These are phyloP conservation scores for Melieria omissa DNA, from an alignment of 2,888 invertebrate genomes.

Conservation along the genomic window DNA sequence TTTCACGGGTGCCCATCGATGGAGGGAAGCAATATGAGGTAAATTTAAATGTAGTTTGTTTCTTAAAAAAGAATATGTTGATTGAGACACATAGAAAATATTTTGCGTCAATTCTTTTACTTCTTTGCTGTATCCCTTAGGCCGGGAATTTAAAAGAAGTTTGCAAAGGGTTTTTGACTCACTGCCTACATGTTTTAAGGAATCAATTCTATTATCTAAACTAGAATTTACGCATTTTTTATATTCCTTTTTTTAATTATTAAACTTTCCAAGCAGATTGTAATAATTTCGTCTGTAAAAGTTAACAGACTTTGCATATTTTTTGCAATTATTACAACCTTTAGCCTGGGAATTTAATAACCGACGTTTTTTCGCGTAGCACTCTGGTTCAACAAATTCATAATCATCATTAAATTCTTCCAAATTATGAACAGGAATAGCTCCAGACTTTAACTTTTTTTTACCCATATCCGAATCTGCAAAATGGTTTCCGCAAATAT, in stretches of 20 bases:
- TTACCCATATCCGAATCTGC: conserved; percentile 19
- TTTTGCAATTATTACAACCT: conserved; percentile 12
- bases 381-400: neutral
- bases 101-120: too few species aligned
- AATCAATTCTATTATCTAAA: neutral
- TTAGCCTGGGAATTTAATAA: neutral
- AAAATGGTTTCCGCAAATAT: conserved; percentile 1
- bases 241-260: too few species aligned
- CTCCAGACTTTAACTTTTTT: conserved; percentile 11
- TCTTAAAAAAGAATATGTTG: conserved; percentile 28
- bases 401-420: conserved; percentile 10
- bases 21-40: conserved; percentile 22
- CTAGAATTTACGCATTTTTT: neutral
- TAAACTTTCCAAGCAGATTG: neutral
- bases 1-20: conserved; percentile 24
- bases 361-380: neutral
- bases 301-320: conserved; percentile 3
- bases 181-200: neutral
- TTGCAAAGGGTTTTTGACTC: conserved; percentile 29
- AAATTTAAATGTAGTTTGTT: conserved; percentile 24
- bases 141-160: too few species aligned
- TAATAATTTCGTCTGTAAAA: conserved; percentile 17
- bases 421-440: conserved; percentile 13
- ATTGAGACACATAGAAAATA: too few species aligned
- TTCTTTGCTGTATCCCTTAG: too few species aligned